A percentile compares a stretch with the other conserved stretches of the same genome.
Evolutionary conservation across 2,113 vertebrate genomes (phyloP).

Genomic region (Gymnorhina tibicen): DNA sequence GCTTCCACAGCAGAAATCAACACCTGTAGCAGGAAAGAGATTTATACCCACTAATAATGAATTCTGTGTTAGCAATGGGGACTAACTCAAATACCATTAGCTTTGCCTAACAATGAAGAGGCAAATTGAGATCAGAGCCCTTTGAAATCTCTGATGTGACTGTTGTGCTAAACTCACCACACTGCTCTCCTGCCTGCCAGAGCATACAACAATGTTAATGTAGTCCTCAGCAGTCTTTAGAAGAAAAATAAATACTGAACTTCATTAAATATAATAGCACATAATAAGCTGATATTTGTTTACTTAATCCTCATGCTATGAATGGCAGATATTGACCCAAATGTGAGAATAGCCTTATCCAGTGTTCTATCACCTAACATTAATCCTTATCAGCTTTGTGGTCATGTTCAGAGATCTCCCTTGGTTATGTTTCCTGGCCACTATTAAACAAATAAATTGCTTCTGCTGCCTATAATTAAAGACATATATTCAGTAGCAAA

Average conservation of each 20-base stretch:
- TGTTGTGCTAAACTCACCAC: not conserved
- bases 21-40: not conserved
- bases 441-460: not conserved
- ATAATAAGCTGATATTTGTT: not conserved
- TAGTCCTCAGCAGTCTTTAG: not conserved
- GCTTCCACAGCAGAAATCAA: not conserved
- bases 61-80: not conserved
- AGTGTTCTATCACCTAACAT: not conserved
- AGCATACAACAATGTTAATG: rapidly evolving
- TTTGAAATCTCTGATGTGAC: not conserved
- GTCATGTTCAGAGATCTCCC: not conserved
- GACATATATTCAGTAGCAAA: not conserved
- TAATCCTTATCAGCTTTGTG: constrained; percentile 17
- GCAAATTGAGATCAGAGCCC: too few relatives aligned
- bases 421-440: not conserved
- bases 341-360: not conserved
- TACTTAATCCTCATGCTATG: not conserved
- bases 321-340: constrained; percentile 8
- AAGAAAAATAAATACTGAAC: not conserved
- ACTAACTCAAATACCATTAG: not conserved
- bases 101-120: not conserved
- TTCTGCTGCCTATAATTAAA: not conserved
- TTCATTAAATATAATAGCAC: not conserved
- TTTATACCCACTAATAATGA: not conserved
- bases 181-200: not conserved